phyloP scores from a whole-genome alignment of 2,113 vertebrate species.

The Ranitomeya imitator region DNA sequence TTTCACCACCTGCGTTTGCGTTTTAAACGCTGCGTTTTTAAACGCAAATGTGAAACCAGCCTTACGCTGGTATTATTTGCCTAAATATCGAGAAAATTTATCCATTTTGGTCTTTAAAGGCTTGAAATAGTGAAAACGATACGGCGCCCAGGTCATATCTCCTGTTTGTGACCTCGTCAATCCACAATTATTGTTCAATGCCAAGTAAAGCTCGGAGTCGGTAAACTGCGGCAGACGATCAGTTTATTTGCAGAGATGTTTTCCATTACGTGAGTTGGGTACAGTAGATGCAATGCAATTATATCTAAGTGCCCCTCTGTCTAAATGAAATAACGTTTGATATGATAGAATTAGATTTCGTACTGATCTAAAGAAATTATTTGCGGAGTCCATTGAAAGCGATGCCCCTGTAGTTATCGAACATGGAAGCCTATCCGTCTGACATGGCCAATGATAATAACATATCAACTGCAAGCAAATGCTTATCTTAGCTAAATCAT shows the following conservation, averaged over 20 bases:
- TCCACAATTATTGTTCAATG: background rate
- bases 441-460: slow-evolving; percentile 6
- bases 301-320: slow-evolving; percentile 6
- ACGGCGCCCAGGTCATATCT: background rate
- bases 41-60: too few relatives aligned
- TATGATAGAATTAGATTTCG: slow-evolving; percentile 13
- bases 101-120: background rate
- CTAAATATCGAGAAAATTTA: too few relatives aligned
- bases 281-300: slow-evolving; percentile 16
- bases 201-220: background rate
- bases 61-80: too few relatives aligned
- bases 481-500: background rate
- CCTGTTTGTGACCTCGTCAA: background rate
- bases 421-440: background rate
- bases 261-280: background rate
- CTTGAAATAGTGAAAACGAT: background rate
- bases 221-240: background rate
- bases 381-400: background rate
- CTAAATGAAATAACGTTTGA: slow-evolving; percentile 31
- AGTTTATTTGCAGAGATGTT: slow-evolving; percentile 21
- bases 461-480: background rate
- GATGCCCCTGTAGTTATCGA: background rate
- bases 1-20: too few relatives aligned
- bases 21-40: too few relatives aligned
- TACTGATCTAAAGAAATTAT: slow-evolving; percentile 2